Base-by-base conservation (phyloP, 1,140 invertebrate genomes). In the Bombus cullumanus region DNA sequence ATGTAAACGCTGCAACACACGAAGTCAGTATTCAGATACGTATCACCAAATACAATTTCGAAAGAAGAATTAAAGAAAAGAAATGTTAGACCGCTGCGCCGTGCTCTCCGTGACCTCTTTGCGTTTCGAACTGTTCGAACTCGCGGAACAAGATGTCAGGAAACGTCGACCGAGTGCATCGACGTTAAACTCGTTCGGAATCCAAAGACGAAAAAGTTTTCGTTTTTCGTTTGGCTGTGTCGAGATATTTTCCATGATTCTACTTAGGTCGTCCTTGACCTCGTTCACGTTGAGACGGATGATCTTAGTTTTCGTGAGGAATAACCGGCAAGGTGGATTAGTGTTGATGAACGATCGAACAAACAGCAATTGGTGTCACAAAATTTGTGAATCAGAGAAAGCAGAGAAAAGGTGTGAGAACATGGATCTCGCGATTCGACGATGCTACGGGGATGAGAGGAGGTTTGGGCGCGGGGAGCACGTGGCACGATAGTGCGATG, bases 21-120 rank as follows among this genome's bases (percentile, higher is more conserved):
- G 92, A 92, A 94, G 92, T 90, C 92, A 94, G 93, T 94, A 94
- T 94, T 92, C 92, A 94, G 91, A 95, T 92, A 92, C 92, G 93
- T 94, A 94, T 94, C 91, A 91, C 92, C 93, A 94, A 95, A 94
- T 95, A 94, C 94, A 94, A 93, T 93, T 91, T 86, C 86, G 91
- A 87, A 81, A 3, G 68, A 39, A 41, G 39, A 75, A 74, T 66
- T 22, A n/a, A 72, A n/a, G 28, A 18, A 43, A 31, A 31, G n/a
- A 22, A 43, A 47, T 8, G 57, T 10, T 43, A 47, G 8, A 62
- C 37, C n/a, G 37, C 37, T 31, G 79, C 37, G 41, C 8, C 71
- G 68, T 64, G 57, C 77, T 62, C 57, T 57, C 71, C 62, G 77
- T 31, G n/a, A 12, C 75, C 53, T 18, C 8, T 39, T 41, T 81